A percentile compares a stretch with the other conserved stretches of the same genome.
These are phyloP conservation scores for Litoditis marina DNA, from an alignment of 2,888 invertebrate species.

Conservation along the genomic window DNA sequence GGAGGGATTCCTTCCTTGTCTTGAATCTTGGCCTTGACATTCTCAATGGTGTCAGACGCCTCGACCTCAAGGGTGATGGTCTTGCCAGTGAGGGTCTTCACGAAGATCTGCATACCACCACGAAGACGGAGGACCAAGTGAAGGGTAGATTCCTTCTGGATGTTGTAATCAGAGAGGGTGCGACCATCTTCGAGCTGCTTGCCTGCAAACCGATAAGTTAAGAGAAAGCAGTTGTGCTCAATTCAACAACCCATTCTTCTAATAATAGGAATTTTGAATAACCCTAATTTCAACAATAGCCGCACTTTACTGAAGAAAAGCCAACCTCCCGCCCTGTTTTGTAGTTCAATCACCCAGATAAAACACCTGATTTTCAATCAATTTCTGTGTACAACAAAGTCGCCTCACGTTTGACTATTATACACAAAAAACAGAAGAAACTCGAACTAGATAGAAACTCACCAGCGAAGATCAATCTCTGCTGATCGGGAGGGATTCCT, in stretches of 20 bases:
- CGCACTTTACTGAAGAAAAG: too few relatives aligned
- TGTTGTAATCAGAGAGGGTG: slow-evolving; percentile 49
- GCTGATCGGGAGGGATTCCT: too few relatives aligned
- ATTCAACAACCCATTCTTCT: background rate
- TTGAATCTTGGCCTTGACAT: slow-evolving; percentile 45
- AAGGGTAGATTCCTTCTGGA: slow-evolving; percentile 51
- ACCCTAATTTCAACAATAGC: too few relatives aligned
- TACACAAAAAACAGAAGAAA: too few relatives aligned
- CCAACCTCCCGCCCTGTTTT: too few relatives aligned
- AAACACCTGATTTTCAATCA: too few relatives aligned
- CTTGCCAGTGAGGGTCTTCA: slow-evolving; percentile 81
- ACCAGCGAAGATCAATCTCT: too few relatives aligned
- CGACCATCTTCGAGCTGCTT: slow-evolving; percentile 47
- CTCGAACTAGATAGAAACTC: too few relatives aligned
- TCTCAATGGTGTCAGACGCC: slow-evolving; percentile 43
- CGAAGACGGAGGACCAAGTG: slow-evolving; percentile 46
- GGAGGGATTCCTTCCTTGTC: slow-evolving; percentile 46
- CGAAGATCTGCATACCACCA: slow-evolving; percentile 83
- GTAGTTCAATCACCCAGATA: too few relatives aligned
- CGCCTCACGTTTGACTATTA: too few relatives aligned
- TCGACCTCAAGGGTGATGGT: slow-evolving; percentile 69
- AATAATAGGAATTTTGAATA: too few relatives aligned
- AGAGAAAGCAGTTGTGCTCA: background rate
- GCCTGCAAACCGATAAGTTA: slow-evolving; percentile 15
- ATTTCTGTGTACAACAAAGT: too few relatives aligned